phyloP scores from a whole-genome alignment of 2,888 invertebrate genomes.

The Theretra japonica region DNA sequence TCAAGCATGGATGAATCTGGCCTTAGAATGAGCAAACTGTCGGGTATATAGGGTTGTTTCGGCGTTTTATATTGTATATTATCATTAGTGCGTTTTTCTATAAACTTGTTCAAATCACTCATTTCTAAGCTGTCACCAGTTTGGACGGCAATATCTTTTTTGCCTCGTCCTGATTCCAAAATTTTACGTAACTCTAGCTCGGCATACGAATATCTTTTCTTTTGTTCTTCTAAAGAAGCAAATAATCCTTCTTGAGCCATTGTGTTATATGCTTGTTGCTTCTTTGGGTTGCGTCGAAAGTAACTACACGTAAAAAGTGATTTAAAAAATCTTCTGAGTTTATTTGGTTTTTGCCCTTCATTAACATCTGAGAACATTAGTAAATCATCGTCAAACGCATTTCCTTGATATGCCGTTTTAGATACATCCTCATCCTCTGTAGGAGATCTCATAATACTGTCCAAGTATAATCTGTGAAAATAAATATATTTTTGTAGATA shows the following conservation, averaged over 20 bases:
- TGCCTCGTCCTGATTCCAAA: conserved; percentile 26
- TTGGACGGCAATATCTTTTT: conserved; percentile 60
- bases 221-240: conserved; percentile 32
- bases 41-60: not conserved
- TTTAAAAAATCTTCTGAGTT: conserved; percentile 16
- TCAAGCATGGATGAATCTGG: not conserved
- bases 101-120: conserved; percentile 31
- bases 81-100: conserved; percentile 19
- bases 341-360: conserved; percentile 7
- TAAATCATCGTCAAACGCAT: conserved; percentile 48
- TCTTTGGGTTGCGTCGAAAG: conserved; percentile 42
- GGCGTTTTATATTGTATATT: not conserved
- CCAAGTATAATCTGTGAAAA: conserved; percentile 66
- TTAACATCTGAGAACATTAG: conserved; percentile 6
- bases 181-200: conserved; percentile 64
- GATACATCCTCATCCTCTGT: conserved; percentile 50
- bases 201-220: conserved; percentile 58
- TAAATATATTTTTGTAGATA: not conserved
- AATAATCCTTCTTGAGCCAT: conserved; percentile 31
- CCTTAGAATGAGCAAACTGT: not conserved
- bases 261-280: conserved; percentile 31
- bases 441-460: conserved; percentile 73
- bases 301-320: conserved; percentile 35
- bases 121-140: conserved; percentile 69
- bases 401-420: conserved; percentile 47